A percentile compares a stretch with the other conserved stretches of the same genome.
phyloP scores from a whole-genome alignment of 2,113 vertebrate species.

The Nyctibius bracteatus region DNA sequence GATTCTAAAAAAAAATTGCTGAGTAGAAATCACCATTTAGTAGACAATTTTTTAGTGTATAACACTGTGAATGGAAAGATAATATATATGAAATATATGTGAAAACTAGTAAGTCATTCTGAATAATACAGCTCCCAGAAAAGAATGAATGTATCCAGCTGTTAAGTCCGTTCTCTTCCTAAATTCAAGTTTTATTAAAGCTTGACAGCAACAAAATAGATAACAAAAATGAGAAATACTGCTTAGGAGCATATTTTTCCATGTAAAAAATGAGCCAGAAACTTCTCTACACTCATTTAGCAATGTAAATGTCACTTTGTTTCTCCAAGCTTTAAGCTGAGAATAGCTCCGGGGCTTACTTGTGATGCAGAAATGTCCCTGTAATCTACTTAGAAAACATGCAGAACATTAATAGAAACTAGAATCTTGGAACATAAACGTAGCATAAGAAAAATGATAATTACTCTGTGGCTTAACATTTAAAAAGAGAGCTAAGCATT shows the following conservation, averaged over 20 bases:
- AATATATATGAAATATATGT: neutral
- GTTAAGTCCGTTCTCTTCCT: slow-evolving; percentile 16
- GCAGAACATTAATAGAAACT: slow-evolving; percentile 73
- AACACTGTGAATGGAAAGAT: neutral
- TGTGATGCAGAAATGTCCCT: slow-evolving; percentile 76
- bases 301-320: slow-evolving; percentile 72
- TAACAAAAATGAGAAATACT: slow-evolving; percentile 52
- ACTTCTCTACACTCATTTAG: slow-evolving; percentile 58
- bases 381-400: slow-evolving; percentile 75
- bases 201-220: slow-evolving; percentile 34
- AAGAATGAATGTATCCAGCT: neutral
- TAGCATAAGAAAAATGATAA: slow-evolving; percentile 75
- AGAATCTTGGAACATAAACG: slow-evolving; percentile 71
- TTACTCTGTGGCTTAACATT: slow-evolving; percentile 74
- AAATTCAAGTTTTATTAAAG: neutral
- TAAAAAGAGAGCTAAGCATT: slow-evolving; percentile 65
- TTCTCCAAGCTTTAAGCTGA: slow-evolving; percentile 69
- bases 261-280: slow-evolving; percentile 64
- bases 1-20: neutral
- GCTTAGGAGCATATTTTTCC: slow-evolving; percentile 27
- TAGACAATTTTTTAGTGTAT: neutral
- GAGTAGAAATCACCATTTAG: neutral
- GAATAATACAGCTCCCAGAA: neutral
- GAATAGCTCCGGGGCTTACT: slow-evolving; percentile 72
- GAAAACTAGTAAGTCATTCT: neutral